Evolutionary conservation across 2,888 invertebrate species (phyloP), one percentile per base, ranked within the genome.

Genomic region (Odontomyia ornata): DNA sequence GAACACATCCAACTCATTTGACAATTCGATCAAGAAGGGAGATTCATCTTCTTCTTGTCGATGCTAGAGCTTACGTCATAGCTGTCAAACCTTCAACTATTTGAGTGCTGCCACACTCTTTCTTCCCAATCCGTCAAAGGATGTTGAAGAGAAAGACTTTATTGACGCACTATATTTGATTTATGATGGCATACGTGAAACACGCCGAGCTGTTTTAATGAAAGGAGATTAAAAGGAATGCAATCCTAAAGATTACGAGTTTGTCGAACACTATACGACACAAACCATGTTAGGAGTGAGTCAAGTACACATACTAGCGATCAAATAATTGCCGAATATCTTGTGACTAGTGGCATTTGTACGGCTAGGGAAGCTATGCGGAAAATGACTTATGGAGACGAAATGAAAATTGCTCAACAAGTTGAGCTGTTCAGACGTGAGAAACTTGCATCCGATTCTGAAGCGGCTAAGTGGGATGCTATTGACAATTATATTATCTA

Each of bases 381-480:
- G 15, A 96, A 96, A 84, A 95, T 99, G 92, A 97, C 98, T 0
- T 97, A 98, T 83, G 98, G 99, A 86, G 98, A 98, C 86, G 97
- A 97, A 83, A 95, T 96, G 85, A 97, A 98, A 89, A 99, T 99
- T 86, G 91, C 96, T 5, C 95, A 96, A 83, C 96, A 97, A 85
- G 97, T 98, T 69, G 97, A 98, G 85, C 91, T 93, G 85, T 98
- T 98, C 91, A 91, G 96, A 21, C 93, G 95, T 75, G 98, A 99
- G 87, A 99, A 99, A 88, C 91, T 96, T 84, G 97, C 97, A 81
- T 97, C 99, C 87, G 99, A 99, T 89, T 92, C 94, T 79, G 99
- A 99, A 88, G 99, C 99, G 11, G 98, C 98, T 79, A 99, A 99
- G 88, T 99, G 99, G 99, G 99, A 99, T 84, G 98, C 98, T 86